Conservation (phyloP, 2,113 vertebrate genomes). For the Campylomormyrus numenius region DNA sequence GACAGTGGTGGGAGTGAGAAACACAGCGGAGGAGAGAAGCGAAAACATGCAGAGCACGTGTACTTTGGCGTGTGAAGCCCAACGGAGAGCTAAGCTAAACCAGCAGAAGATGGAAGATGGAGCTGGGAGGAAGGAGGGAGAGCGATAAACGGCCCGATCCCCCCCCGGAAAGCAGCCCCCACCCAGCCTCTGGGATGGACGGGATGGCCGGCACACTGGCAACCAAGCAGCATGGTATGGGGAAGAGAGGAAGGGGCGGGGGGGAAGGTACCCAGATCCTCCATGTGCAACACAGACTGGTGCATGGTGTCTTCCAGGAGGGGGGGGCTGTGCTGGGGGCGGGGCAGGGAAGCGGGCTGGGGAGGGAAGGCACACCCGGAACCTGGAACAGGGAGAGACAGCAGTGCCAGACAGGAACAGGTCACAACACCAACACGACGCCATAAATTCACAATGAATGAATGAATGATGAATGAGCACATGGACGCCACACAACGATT, state of each 20-base stretch:
- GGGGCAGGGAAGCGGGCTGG: constrained; percentile 55
- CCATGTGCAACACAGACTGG: constrained; percentile 66
- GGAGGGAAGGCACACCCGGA: constrained; percentile 55
- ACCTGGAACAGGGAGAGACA: constrained; percentile 57
- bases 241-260: neutral
- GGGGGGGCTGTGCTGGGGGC: constrained; percentile 53
- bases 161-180: neutral
- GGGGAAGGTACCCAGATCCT: constrained; percentile 43
- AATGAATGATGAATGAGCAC: constrained; percentile 19
- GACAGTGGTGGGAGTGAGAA: neutral
- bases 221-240: neutral
- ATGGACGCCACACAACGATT: no score
- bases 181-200: neutral
- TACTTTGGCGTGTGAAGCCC: neutral
- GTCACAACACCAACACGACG: constrained; percentile 29
- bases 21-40: neutral
- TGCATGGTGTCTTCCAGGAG: constrained; percentile 66
- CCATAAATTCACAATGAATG: constrained; percentile 30
- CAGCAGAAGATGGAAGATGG: neutral
- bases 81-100: neutral
- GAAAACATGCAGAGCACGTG: neutral
- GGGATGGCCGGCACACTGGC: neutral
- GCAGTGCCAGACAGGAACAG: constrained; percentile 26
- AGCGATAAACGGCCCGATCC: neutral
- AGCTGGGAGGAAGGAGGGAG: neutral